Conservation (phyloP, 2,797 vertebrate species). For the Betta splendens region DNA sequence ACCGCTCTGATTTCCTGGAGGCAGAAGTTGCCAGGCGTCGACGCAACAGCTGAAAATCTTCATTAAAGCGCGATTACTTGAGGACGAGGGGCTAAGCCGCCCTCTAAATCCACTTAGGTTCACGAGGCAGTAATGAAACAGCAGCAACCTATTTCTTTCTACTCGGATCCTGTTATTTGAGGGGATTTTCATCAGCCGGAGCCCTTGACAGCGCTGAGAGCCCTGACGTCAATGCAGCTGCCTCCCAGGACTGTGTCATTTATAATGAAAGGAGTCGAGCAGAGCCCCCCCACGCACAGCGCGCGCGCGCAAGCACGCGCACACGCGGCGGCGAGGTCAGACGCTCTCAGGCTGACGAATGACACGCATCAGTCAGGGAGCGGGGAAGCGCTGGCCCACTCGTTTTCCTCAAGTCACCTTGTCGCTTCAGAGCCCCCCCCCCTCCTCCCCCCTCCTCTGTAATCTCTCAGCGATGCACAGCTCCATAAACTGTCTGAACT, state of each 20-base stretch:
- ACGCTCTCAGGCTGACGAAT: conserved; percentile 61
- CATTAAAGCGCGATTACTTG: conserved; percentile 59
- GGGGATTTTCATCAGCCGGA: conserved; percentile 62
- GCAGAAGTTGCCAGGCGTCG: conserved; percentile 21
- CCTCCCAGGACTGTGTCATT: conserved; percentile 77
- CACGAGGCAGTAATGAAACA: conserved; percentile 56
- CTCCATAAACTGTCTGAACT: conserved; percentile 20
- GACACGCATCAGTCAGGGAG: conserved; percentile 58
- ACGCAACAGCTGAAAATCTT: conserved; percentile 47
- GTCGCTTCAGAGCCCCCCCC: conserved; percentile 15
- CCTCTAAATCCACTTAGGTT: conserved; percentile 50
- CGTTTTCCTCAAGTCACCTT: conserved; percentile 55
- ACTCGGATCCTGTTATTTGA: conserved; percentile 65
- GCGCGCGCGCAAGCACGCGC: conserved; percentile 21
- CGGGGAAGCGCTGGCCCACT: conserved; percentile 23
- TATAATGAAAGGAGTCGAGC: conserved; percentile 75
- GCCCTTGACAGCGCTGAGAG: conserved; percentile 60
- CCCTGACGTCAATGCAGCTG: conserved; percentile 78
- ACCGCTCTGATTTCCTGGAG: not conserved
- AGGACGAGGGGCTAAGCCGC: conserved; percentile 44
- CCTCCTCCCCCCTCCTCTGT: not conserved
- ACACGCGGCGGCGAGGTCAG: conserved; percentile 51
- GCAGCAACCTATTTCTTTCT: conserved; percentile 57
- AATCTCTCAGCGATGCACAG: conserved; percentile 12
- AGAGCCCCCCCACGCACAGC: conserved; percentile 55